Conservation (phyloP, 2,888 invertebrate species). For the Tetranychus truncatus region DNA sequence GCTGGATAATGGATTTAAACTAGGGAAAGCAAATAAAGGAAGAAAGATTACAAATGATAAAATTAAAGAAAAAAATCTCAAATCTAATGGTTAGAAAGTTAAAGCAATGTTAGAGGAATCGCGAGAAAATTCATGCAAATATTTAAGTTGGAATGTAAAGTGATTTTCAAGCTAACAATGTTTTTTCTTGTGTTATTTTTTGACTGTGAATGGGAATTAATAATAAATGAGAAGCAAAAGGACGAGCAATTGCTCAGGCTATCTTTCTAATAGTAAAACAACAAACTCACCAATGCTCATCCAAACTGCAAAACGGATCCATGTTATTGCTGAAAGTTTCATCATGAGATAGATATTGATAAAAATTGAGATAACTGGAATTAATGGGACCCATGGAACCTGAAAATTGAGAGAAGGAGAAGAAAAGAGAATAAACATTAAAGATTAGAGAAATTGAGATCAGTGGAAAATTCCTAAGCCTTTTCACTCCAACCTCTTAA, state of each 20-base stretch:
- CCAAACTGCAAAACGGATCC: constrained; percentile 67
- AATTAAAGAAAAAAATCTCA: not conserved
- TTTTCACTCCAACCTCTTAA: not conserved
- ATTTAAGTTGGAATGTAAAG: too few relatives aligned
- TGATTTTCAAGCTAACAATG: too few relatives aligned
- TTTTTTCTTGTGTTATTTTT: too few relatives aligned
- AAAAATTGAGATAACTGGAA: constrained; percentile 61
- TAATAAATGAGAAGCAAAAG: not conserved
- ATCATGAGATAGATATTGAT: constrained; percentile 69
- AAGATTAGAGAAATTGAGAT: not conserved
- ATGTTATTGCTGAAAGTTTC: constrained; percentile 53
- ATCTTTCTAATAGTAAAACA: not conserved
- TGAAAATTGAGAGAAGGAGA: constrained; percentile 31
- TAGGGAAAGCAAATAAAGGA: not conserved
- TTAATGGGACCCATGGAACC: constrained; percentile 63
- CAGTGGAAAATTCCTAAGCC: not conserved
- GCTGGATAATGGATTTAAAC: not conserved
- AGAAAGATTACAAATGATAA: not conserved
- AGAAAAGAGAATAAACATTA: not conserved
- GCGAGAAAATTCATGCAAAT: too few relatives aligned
- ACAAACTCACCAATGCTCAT: constrained; percentile 44
- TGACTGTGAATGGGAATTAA: too few relatives aligned
- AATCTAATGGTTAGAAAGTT: too few relatives aligned
- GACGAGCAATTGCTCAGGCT: not conserved
- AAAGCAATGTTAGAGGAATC: too few relatives aligned